A percentile compares a stretch with the other conserved stretches of the same genome.
Conservation (phyloP, 2,113 vertebrate genomes). For the Gnathonemus echidnorhynchus region DNA sequence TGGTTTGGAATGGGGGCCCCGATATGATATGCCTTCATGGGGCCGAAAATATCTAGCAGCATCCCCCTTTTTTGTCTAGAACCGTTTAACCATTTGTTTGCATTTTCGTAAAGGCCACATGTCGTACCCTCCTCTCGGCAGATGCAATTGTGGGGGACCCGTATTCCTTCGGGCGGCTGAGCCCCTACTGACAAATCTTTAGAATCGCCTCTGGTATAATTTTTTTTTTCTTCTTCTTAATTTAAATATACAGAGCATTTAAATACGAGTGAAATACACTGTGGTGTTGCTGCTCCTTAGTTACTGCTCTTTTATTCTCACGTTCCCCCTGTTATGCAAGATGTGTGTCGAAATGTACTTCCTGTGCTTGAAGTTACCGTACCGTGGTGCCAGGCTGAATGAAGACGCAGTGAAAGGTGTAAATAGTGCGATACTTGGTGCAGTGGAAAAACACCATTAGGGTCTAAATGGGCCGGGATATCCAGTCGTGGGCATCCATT, state of each 20-base stretch:
- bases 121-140: background rate
- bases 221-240: background rate
- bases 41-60: too few species aligned
- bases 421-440: background rate
- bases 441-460: too few species aligned
- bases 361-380: conserved; percentile 21
- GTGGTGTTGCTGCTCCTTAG: background rate
- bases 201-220: background rate
- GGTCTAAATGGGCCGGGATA: background rate
- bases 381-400: background rate
- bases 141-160: background rate
- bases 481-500: background rate
- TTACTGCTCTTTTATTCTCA: background rate
- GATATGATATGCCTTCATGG: too few species aligned
- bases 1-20: too few species aligned
- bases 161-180: background rate
- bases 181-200: background rate
- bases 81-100: background rate
- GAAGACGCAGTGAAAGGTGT: background rate
- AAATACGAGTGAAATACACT: background rate
- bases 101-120: background rate
- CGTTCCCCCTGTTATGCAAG: background rate
- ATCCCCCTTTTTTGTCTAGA: background rate
- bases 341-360: conserved; percentile 28
- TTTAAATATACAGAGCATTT: background rate